These are phyloP conservation scores for Alectura lathami DNA, from an alignment of 2,113 vertebrate genomes.

Conservation along the genomic window DNA sequence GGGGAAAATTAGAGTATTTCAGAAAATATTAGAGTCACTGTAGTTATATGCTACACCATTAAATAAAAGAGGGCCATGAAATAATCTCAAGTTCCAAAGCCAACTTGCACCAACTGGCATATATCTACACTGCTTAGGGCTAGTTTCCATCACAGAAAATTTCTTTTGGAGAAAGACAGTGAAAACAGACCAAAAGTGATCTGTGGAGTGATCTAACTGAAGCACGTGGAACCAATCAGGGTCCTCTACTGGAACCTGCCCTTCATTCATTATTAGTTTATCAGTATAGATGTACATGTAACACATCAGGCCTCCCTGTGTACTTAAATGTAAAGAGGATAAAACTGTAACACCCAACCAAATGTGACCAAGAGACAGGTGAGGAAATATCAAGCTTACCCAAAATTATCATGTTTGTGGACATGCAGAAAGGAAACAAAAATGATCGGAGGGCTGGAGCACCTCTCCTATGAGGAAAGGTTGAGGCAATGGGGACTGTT, in stretches of 20 bases:
- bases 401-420: background rate
- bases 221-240: background rate
- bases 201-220: background rate
- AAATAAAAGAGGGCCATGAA: background rate
- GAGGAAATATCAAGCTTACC: background rate
- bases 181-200: background rate
- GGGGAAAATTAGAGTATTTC: background rate
- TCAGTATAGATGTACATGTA: background rate
- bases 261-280: background rate
- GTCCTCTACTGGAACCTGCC: background rate
- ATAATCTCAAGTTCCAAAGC: background rate
- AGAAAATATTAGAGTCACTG: background rate
- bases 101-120: background rate
- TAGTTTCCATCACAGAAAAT: background rate
- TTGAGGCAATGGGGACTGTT: too few relatives aligned
- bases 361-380: background rate
- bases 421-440: background rate
- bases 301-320: background rate
- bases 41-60: rapidly evolving
- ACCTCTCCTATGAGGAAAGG: too few relatives aligned
- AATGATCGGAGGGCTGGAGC: too few relatives aligned
- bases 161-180: background rate
- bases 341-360: background rate
- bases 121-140: background rate
- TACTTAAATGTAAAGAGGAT: background rate